Evolutionary conservation across 2,113 vertebrate species (phyloP).

Genomic region (Lycocorax pyrrhopterus): DNA sequence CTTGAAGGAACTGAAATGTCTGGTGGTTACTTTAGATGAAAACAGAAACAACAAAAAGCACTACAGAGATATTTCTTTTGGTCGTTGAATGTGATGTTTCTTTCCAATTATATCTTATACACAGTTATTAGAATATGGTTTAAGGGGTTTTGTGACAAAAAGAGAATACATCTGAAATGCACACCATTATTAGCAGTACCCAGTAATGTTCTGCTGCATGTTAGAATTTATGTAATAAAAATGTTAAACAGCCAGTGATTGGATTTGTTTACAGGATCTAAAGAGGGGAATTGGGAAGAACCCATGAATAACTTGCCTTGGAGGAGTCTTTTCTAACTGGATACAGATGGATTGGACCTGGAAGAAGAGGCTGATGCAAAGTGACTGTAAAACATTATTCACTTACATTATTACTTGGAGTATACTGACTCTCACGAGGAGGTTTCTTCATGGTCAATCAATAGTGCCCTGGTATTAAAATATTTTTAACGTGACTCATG

Average conservation of each 20-base stretch:
- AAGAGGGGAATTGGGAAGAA: slow-evolving; percentile 46
- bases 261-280: slow-evolving; percentile 58
- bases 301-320: slow-evolving; percentile 52
- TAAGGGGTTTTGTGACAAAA: slow-evolving; percentile 73
- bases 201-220: slow-evolving; percentile 31
- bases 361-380: slow-evolving; percentile 33
- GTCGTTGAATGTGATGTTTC: slow-evolving; percentile 52
- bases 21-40: slow-evolving; percentile 68
- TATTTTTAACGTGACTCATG: neutral
- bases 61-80: slow-evolving; percentile 50
- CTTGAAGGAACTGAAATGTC: slow-evolving; percentile 65
- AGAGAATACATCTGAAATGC: slow-evolving; percentile 70
- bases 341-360: slow-evolving; percentile 39
- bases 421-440: neutral
- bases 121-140: slow-evolving; percentile 74
- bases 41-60: slow-evolving; percentile 59
- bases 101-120: slow-evolving; percentile 72
- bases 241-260: slow-evolving; percentile 48
- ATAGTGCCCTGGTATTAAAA: slow-evolving; percentile 4
- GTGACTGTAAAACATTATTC: slow-evolving; percentile 41
- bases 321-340: slow-evolving; percentile 49
- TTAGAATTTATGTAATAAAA: slow-evolving; percentile 51
- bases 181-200: slow-evolving; percentile 67
- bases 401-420: slow-evolving; percentile 23
- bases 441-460: slow-evolving; percentile 33